phyloP scores from a whole-genome alignment of 1,140 invertebrate genomes.

The Zaprionus nigranus region DNA sequence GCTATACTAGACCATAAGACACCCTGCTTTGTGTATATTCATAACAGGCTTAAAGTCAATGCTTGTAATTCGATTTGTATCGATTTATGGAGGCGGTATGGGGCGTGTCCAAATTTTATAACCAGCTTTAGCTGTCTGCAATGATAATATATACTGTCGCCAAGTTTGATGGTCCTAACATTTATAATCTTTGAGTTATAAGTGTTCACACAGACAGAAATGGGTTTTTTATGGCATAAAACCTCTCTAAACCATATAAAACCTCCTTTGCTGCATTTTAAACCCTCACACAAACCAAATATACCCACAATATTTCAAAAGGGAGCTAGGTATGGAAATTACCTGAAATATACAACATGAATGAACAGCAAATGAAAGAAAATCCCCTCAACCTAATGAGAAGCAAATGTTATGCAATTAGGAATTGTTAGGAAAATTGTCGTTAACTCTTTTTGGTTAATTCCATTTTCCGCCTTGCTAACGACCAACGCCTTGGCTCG shows the following conservation, averaged over 20 bases:
- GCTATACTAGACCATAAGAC: rapidly evolving
- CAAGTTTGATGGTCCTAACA: too few species aligned
- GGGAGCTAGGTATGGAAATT: not conserved
- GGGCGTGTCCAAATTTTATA: too few species aligned
- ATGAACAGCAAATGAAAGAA: not conserved
- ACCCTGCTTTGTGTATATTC: not conserved
- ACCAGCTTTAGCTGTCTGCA: too few species aligned
- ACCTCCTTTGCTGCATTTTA: not conserved
- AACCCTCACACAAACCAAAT: not conserved
- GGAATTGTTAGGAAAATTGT: slow-evolving; percentile 57
- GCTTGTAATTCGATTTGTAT: too few species aligned
- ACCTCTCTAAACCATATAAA: too few species aligned
- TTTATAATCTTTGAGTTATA: too few species aligned
- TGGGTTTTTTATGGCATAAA: too few species aligned
- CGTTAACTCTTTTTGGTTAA: slow-evolving; percentile 55
- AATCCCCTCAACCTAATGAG: slow-evolving; percentile 12
- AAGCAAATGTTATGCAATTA: slow-evolving; percentile 56
- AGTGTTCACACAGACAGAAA: too few species aligned
- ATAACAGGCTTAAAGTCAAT: too few species aligned
- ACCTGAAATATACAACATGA: slow-evolving; percentile 2
- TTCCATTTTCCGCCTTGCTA: slow-evolving; percentile 69
- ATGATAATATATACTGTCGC: too few species aligned
- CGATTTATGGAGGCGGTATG: too few species aligned
- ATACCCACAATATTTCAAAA: not conserved
- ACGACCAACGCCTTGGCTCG: slow-evolving; percentile 14